Evolutionary conservation across 1,140 invertebrate genomes (phyloP).

Genomic region (Euura saliciscinereae): DNA sequence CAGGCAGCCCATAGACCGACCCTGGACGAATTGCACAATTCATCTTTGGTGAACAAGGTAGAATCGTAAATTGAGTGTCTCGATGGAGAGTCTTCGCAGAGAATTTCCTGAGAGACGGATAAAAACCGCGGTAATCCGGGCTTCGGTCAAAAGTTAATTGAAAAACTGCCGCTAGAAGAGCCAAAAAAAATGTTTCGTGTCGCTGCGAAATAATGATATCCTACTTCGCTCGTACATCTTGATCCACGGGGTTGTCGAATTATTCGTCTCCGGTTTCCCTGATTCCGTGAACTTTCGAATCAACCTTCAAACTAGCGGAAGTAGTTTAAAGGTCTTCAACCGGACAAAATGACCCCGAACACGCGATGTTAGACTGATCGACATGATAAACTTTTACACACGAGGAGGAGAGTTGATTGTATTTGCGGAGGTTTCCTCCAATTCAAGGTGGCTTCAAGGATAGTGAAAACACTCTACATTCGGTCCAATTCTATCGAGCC

Average conservation of each 20-base stretch:
- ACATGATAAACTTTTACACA: neutral
- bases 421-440: neutral
- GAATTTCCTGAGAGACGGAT: neutral
- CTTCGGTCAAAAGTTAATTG: neutral
- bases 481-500: neutral
- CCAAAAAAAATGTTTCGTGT: neutral
- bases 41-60: slow-evolving; percentile 80
- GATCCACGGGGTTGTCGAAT: too few relatives aligned
- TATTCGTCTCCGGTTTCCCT: too few relatives aligned
- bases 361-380: neutral
- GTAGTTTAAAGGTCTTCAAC: too few relatives aligned
- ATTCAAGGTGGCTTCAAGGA: neutral
- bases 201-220: neutral
- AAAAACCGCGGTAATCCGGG: neutral
- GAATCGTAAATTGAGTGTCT: slow-evolving; percentile 19
- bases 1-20: slow-evolving; percentile 89
- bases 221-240: neutral
- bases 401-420: too few relatives aligned
- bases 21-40: slow-evolving; percentile 90
- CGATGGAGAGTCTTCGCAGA: neutral
- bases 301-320: too few relatives aligned
- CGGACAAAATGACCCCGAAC: too few relatives aligned
- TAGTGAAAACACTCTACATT: neutral
- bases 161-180: neutral
- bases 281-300: too few relatives aligned